phyloP scores from a whole-genome alignment of 1,140 invertebrate genomes.

The Euwallacea fornicatus region DNA sequence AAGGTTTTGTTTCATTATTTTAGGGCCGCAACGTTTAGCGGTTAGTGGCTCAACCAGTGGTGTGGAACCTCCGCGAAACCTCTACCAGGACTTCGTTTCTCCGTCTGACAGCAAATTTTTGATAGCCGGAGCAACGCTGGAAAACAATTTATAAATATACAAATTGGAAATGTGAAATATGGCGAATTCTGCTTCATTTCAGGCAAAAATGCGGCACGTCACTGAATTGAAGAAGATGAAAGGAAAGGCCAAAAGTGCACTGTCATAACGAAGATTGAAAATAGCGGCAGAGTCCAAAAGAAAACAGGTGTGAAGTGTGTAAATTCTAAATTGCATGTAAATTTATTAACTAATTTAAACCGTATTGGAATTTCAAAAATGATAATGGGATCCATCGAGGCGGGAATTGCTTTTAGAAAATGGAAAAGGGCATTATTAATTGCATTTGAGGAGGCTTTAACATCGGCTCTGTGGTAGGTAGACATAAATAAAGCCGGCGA shows the following conservation, averaged over 20 bases:
- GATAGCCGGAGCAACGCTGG: too few species aligned
- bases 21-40: background rate
- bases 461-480: slow-evolving; percentile 37
- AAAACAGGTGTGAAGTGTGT: slow-evolving; percentile 41
- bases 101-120: too few species aligned
- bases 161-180: too few species aligned
- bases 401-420: slow-evolving; percentile 37
- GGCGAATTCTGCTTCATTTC: too few species aligned
- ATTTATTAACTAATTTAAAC: slow-evolving; percentile 42
- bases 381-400: slow-evolving; percentile 36
- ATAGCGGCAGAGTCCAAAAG: slow-evolving; percentile 36
- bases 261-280: slow-evolving; percentile 40
- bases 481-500: slow-evolving; percentile 35
- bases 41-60: slow-evolving; percentile 7
- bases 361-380: slow-evolving; percentile 41
- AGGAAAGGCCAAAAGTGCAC: slow-evolving; percentile 36
- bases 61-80: background rate
- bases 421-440: slow-evolving; percentile 40
- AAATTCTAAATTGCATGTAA: slow-evolving; percentile 42
- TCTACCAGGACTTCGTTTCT: too few species aligned
- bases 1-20: slow-evolving; percentile 28
- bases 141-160: too few species aligned
- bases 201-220: slow-evolving; percentile 7
- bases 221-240: slow-evolving; percentile 32
- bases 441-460: slow-evolving; percentile 30